These are phyloP conservation scores for Allolobophora icterica DNA, from an alignment of 2,888 invertebrate species.

Conservation along the genomic window DNA sequence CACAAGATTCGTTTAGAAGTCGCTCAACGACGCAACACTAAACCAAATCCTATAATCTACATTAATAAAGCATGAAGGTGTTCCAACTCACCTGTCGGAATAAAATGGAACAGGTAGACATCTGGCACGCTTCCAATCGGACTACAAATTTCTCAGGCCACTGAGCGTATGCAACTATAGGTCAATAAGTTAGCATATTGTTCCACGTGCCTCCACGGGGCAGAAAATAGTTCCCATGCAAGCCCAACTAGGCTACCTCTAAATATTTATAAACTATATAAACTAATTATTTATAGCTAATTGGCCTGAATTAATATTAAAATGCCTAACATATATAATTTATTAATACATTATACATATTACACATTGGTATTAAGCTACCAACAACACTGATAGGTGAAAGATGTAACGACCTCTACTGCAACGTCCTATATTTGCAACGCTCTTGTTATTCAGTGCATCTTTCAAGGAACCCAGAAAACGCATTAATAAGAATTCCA, in stretches of 20 bases:
- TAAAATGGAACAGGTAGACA: background rate
- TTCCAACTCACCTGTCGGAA: background rate
- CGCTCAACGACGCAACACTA: too few relatives aligned
- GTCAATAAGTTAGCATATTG: background rate
- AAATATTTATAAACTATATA: too few relatives aligned
- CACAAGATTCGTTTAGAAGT: too few relatives aligned
- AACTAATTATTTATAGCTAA: too few relatives aligned
- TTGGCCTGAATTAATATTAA: background rate
- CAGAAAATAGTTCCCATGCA: too few relatives aligned
- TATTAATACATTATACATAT: too few relatives aligned
- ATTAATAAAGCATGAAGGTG: background rate
- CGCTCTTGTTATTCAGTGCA: background rate
- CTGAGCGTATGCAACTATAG: background rate
- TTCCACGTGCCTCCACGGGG: background rate
- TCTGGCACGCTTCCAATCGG: background rate
- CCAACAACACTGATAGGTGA: background rate
- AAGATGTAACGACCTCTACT: background rate
- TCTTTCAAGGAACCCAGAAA: background rate
- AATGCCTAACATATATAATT: background rate
- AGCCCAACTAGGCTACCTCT: background rate
- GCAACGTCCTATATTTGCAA: background rate
- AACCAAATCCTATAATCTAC: background rate
- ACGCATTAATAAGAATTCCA: conserved; percentile 6
- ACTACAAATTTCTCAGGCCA: background rate
- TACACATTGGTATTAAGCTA: background rate